Evolutionary conservation across 2,797 vertebrate genomes (phyloP).

Genomic region (Anniella stebbinsi): DNA sequence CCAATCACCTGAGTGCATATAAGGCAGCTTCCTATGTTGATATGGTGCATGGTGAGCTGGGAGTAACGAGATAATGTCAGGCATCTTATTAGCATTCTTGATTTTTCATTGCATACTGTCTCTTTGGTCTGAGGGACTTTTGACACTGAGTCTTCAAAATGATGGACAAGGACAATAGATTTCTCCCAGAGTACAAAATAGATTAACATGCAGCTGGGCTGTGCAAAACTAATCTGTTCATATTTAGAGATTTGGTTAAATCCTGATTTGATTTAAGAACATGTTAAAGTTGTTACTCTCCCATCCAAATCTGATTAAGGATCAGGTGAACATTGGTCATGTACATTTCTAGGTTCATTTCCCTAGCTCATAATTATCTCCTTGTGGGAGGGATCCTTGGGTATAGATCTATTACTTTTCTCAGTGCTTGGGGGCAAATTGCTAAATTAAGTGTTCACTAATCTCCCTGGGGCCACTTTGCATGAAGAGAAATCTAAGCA

Average conservation of each 20-base stretch:
- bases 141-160: background rate
- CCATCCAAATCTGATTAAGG: slow-evolving; percentile 34
- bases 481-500: background rate
- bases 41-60: no score
- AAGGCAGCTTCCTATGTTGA: background rate
- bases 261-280: slow-evolving; percentile 52
- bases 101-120: background rate
- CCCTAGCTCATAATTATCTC: slow-evolving; percentile 2
- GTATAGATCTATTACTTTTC: background rate
- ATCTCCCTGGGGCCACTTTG: background rate
- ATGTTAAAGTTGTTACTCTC: slow-evolving; percentile 49
- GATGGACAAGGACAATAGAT: slow-evolving; percentile 7
- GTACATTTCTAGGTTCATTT: slow-evolving; percentile 28
- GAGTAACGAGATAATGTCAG: background rate
- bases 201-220: slow-evolving; percentile 22
- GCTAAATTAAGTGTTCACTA: background rate
- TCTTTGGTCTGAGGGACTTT: background rate
- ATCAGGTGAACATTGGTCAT: background rate
- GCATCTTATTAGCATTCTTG: background rate
- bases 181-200: slow-evolving; percentile 24
- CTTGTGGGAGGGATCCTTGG: no score
- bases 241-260: slow-evolving; percentile 43
- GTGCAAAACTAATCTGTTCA: slow-evolving; percentile 39
- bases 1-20: background rate
- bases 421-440: background rate